Evolutionary conservation across 2,888 invertebrate genomes (phyloP).

Genomic region (Cephus rjabovi): DNA sequence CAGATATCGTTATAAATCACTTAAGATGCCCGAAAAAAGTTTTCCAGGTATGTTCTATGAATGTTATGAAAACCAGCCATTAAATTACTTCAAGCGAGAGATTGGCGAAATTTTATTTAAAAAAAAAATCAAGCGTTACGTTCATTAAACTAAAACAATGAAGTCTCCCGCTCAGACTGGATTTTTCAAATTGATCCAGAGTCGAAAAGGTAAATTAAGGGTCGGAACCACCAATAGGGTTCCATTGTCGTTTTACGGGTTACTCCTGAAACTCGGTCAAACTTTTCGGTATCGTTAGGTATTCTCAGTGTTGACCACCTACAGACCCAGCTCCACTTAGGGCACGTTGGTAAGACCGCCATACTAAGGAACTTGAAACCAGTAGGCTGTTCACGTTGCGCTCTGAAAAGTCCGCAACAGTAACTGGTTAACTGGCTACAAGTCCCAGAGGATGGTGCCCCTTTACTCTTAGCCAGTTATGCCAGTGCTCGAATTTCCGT

Average conservation of each 20-base stretch:
- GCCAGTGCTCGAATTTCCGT: background rate
- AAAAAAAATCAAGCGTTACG: background rate
- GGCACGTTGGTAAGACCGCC: background rate
- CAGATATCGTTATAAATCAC: background rate
- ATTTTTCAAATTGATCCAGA: background rate
- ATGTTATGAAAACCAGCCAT: background rate
- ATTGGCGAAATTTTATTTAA: background rate
- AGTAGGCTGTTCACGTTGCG: slow-evolving; percentile 11
- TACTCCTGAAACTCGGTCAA: slow-evolving; percentile 5
- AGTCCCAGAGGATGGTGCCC: slow-evolving; percentile 17
- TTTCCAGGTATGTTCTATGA: background rate
- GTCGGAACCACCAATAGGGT: background rate
- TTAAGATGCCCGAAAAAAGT: background rate
- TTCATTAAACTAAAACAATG: background rate
- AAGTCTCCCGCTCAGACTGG: background rate
- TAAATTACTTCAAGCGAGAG: background rate
- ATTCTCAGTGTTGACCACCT: background rate
- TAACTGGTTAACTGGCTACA: slow-evolving; percentile 27
- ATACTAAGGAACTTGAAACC: background rate
- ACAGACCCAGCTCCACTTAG: background rate
- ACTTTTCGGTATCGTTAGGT: background rate
- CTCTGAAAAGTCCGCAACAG: slow-evolving; percentile 24
- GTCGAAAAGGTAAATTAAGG: background rate
- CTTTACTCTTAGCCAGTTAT: slow-evolving; percentile 19
- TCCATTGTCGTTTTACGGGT: background rate